Percentiles rank a stretch among this genome's conserved stretches.
These are phyloP conservation scores for Gracilinanus agilis DNA, from an alignment of 2,113 vertebrate species.

Conservation along the genomic window DNA sequence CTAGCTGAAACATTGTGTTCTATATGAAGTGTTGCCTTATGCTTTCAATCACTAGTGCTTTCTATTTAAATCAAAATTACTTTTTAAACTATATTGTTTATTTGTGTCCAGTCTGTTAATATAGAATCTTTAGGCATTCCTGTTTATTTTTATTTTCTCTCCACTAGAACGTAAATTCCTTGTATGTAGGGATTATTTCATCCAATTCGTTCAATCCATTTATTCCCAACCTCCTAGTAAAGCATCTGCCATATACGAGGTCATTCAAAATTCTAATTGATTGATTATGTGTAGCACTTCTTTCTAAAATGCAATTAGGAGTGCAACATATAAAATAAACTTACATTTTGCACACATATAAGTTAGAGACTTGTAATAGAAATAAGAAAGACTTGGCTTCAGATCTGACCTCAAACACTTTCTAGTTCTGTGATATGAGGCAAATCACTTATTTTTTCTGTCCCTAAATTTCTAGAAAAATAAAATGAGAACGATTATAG, in stretches of 20 bases:
- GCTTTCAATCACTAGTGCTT: background rate
- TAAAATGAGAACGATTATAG: no score
- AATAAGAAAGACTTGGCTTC: background rate
- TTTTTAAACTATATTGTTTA: background rate
- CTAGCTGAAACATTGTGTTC: background rate
- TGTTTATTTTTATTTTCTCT: no score
- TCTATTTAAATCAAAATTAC: background rate
- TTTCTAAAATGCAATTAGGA: background rate
- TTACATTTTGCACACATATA: background rate
- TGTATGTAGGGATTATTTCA: no score
- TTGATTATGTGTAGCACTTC: background rate
- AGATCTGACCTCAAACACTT: background rate
- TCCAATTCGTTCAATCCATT: background rate
- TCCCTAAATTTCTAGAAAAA: no score
- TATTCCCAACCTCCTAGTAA: background rate
- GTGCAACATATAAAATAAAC: background rate
- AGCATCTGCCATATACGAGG: background rate
- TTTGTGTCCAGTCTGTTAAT: background rate
- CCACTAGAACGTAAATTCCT: no score
- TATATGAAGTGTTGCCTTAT: background rate
- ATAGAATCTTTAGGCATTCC: no score
- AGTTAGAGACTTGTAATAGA: background rate
- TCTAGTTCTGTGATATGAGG: background rate
- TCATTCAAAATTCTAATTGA: background rate
- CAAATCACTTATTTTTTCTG: background rate